Base-by-base conservation (phyloP, 2,888 invertebrate genomes). In the Dexiosoma caninum region DNA sequence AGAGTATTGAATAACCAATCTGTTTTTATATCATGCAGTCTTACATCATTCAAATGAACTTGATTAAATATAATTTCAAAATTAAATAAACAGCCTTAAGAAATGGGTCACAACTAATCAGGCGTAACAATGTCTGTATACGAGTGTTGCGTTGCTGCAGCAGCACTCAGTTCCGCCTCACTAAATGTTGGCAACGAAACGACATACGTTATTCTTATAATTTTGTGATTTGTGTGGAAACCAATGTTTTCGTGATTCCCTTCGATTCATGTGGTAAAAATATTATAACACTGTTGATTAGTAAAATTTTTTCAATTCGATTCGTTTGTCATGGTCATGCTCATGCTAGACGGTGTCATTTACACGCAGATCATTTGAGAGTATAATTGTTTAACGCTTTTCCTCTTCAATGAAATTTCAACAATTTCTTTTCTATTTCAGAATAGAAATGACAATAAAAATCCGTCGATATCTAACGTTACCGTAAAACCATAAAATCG, bases 61-160 rank as follows among this genome's bases (percentile, higher is more conserved):
- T n/a, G 6, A 5, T 27, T 27, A 27, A 27, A 27, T 5, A 23
- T 6, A 46, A 5, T 9, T 46, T 10, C 7, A 9, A 12, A 19
- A 46, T 10, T 46, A 5, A 23, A 9, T 12, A 23, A 16, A 44
- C 10, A 23, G n/a, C 32, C 10, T 2, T 12, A 16, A 57, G 23
- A 75, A 70, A 59, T 70, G 35, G 66, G 79, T 44, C 75, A 75
- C 27, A 51, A 14, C 27, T 66, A 64, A 49, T 76, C 80, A 71
- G 55, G 76, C 75, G 60, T 76, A 46, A 30, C 12, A 30, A 3
- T 51, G 37, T 59, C 23, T 53, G 27, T 27, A 42, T 14, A 0
- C n/a, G 21, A 16, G 42, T 35, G 7, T 57, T 40, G 30, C 30
- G n/a, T 42, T 35, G 7, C 49, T 40, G 30, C 30, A 9, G 40